Evolutionary conservation across 1,140 invertebrate genomes (phyloP).

Genomic region (Lordiphosa collinella): DNA sequence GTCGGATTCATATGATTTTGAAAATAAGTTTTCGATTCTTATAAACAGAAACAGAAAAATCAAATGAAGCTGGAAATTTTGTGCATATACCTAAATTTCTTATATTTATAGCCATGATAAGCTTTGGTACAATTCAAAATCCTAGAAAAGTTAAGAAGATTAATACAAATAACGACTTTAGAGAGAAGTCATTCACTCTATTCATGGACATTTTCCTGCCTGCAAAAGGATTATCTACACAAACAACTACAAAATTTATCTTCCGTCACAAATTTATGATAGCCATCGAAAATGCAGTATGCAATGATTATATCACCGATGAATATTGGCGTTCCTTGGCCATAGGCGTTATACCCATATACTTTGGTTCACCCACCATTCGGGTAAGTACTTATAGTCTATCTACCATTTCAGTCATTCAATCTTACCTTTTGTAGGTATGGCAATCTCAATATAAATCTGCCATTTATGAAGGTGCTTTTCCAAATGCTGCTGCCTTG

Average conservation of each 20-base stretch:
- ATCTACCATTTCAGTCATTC: neutral
- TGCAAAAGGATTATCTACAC: conserved; percentile 82
- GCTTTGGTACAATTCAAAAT: too few species aligned
- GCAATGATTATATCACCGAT: conserved; percentile 94
- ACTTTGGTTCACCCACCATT: conserved; percentile 87
- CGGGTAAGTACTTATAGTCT: conserved; percentile 36
- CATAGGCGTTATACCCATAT: conserved; percentile 89
- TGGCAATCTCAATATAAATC: conserved; percentile 64
- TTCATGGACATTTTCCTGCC: conserved; percentile 62
- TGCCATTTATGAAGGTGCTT: conserved; percentile 55
- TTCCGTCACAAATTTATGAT: conserved; percentile 91
- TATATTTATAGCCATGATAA: too few species aligned
- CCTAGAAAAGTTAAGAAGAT: too few species aligned
- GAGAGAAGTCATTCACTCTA: neutral
- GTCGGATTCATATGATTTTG: too few species aligned
- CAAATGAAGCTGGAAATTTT: too few species aligned
- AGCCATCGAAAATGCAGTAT: conserved; percentile 92
- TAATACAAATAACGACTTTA: too few species aligned
- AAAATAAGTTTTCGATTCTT: too few species aligned
- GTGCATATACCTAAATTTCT: too few species aligned
- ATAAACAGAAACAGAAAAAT: too few species aligned
- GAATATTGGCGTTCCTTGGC: conserved; percentile 92
- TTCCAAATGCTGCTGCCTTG: conserved; percentile 40
- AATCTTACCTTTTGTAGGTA: conserved; percentile 31
- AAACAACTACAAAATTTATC: conserved; percentile 82